Percentiles rank a stretch among this genome's conserved stretches.
Evolutionary conservation across 2,797 vertebrate genomes (phyloP).

Genomic region (Gymnoscopelus microlampas): DNA sequence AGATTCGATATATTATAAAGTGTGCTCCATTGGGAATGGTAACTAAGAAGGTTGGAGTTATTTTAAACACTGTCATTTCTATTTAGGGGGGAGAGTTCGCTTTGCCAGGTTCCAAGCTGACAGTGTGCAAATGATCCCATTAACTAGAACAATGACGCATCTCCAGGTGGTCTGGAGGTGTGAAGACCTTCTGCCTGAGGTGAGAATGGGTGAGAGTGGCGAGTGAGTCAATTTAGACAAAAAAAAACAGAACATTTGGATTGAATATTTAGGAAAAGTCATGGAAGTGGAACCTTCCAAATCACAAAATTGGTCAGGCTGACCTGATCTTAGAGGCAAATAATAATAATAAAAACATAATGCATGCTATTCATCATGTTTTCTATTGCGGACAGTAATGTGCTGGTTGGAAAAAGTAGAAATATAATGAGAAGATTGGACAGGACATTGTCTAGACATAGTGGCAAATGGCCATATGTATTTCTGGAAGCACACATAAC

Average conservation of each 20-base stretch:
- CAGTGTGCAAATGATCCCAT: too few relatives aligned
- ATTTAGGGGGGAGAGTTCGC: too few relatives aligned
- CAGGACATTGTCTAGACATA: slow-evolving; percentile 23
- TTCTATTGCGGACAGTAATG: not conserved
- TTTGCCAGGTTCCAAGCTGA: too few relatives aligned
- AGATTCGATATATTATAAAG: too few relatives aligned
- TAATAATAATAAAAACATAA: too few relatives aligned
- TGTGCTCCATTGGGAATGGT: too few relatives aligned
- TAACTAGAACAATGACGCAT: not conserved
- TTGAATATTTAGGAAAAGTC: too few relatives aligned
- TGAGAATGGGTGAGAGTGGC: not conserved
- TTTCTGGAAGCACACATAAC: slow-evolving; percentile 8
- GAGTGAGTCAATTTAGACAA: not conserved
- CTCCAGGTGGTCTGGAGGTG: not conserved
- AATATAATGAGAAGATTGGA: not conserved
- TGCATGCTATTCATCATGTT: too few relatives aligned
- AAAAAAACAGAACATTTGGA: slow-evolving; percentile 1
- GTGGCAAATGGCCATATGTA: slow-evolving; percentile 5
- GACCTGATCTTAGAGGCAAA: too few relatives aligned
- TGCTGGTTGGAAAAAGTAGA: not conserved
- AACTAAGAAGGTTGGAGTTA: not conserved
- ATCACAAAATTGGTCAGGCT: not conserved
- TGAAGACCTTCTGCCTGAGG: not conserved
- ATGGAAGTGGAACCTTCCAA: not conserved
- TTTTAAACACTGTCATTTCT: not conserved